Percentiles rank a stretch among this genome's conserved stretches.
These are phyloP conservation scores for Apocheima hispidaria DNA, from an alignment of 2,888 invertebrate genomes.

Conservation along the genomic window DNA sequence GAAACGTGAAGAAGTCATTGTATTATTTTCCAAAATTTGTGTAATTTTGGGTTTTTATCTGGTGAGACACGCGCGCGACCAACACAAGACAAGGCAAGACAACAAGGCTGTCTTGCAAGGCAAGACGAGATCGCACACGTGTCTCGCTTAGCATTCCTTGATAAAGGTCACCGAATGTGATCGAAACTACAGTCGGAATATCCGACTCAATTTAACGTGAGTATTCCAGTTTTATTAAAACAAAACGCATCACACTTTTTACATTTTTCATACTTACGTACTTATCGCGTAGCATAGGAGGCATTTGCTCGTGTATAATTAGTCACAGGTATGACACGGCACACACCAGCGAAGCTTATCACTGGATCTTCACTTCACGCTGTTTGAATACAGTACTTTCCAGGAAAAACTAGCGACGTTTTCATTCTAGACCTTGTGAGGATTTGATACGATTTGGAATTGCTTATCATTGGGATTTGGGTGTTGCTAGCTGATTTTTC, in stretches of 20 bases:
- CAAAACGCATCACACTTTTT: background rate
- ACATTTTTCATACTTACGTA: background rate
- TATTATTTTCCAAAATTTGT: no score
- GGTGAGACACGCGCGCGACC: no score
- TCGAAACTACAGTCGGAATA: no score
- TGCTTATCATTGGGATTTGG: background rate
- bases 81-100: no score
- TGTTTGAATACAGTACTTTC: slow-evolving; percentile 21
- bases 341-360: slow-evolving; percentile 19
- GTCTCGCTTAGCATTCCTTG: no score
- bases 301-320: slow-evolving; percentile 17
- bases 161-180: no score
- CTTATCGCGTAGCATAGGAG: slow-evolving; percentile 18
- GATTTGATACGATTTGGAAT: slow-evolving; percentile 9
- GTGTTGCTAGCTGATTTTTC: slow-evolving; percentile 4
- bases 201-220: no score
- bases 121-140: no score
- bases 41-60: no score
- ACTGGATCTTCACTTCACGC: slow-evolving; percentile 32
- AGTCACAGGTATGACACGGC: slow-evolving; percentile 24
- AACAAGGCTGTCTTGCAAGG: no score
- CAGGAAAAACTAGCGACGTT: background rate
- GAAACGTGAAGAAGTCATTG: no score
- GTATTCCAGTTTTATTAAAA: no score
- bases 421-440: background rate